Evolutionary conservation across 2,888 invertebrate genomes (phyloP).

Genomic region (Troilus luridus): DNA sequence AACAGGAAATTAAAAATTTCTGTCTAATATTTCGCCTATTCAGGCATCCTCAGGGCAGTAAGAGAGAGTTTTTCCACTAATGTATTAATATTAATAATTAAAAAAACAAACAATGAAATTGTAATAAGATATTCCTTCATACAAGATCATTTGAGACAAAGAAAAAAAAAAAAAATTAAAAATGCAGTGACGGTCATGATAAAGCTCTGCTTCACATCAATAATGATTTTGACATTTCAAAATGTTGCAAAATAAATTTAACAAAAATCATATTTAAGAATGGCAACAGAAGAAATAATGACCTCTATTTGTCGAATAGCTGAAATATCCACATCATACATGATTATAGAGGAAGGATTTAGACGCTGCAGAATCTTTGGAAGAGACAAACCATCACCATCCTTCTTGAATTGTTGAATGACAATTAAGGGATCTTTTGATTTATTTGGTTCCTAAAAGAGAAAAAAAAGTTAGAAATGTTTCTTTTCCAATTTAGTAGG

Average conservation of each 20-base stretch:
- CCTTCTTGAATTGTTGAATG: conserved; percentile 84
- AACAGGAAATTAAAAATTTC: too few species aligned
- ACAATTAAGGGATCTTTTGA: conserved; percentile 77
- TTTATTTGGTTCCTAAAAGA: conserved; percentile 46
- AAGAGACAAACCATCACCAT: conserved; percentile 80
- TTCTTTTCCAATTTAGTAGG: too few species aligned
- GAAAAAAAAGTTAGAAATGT: background rate
- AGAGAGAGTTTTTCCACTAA: too few species aligned
- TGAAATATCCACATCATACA: conserved; percentile 91
- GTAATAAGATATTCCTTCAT: too few species aligned
- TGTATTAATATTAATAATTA: too few species aligned
- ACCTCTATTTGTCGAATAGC: conserved; percentile 93
- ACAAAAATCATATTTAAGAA: background rate
- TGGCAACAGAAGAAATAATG: background rate
- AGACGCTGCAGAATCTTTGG: conserved; percentile 70
- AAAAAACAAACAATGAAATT: too few species aligned
- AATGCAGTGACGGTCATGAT: too few species aligned
- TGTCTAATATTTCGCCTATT: too few species aligned
- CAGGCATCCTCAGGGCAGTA: too few species aligned
- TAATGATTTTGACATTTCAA: background rate
- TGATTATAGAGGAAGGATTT: conserved; percentile 85
- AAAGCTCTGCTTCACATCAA: too few species aligned
- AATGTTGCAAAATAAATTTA: background rate
- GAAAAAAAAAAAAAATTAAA: background rate
- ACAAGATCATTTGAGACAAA: too few species aligned